Evolutionary conservation across 2,888 invertebrate species (phyloP).

Genomic region (Diarsia brunnea): DNA sequence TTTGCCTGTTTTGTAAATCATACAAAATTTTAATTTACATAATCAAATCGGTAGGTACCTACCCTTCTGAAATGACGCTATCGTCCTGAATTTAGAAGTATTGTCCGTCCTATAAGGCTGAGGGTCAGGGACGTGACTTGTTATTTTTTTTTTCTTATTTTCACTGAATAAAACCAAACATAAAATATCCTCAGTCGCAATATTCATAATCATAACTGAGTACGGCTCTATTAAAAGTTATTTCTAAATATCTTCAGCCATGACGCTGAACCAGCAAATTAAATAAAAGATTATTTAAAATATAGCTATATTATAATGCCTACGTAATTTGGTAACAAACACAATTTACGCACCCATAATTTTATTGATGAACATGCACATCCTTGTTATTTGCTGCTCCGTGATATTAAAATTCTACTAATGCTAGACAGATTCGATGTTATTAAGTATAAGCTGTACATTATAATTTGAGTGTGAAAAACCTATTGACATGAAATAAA

Average conservation of each 20-base stretch:
- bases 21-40: not conserved
- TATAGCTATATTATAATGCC: slow-evolving; percentile 13
- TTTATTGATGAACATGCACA: slow-evolving; percentile 67
- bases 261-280: slow-evolving; percentile 49
- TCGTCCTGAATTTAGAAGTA: slow-evolving; percentile 10
- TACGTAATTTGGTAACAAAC: slow-evolving; percentile 46
- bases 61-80: not conserved
- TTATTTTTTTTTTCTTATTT: slow-evolving; percentile 10
- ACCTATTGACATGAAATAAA: slow-evolving; percentile 85
- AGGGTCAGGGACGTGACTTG: slow-evolving; percentile 4
- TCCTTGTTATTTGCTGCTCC: slow-evolving; percentile 76
- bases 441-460: slow-evolving; percentile 75
- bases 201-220: slow-evolving; percentile 16
- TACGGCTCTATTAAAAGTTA: slow-evolving; percentile 19
- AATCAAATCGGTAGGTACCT: not conserved
- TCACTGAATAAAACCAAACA: not conserved
- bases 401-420: slow-evolving; percentile 78
- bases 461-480: slow-evolving; percentile 84
- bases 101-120: not conserved
- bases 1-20: slow-evolving; percentile 10
- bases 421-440: slow-evolving; percentile 79
- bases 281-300: slow-evolving; percentile 41
- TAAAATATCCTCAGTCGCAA: not conserved
- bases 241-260: slow-evolving; percentile 48
- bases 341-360: slow-evolving; percentile 61